phyloP scores from a whole-genome alignment of 1,140 invertebrate genomes.

The Eriosoma lanigerum region DNA sequence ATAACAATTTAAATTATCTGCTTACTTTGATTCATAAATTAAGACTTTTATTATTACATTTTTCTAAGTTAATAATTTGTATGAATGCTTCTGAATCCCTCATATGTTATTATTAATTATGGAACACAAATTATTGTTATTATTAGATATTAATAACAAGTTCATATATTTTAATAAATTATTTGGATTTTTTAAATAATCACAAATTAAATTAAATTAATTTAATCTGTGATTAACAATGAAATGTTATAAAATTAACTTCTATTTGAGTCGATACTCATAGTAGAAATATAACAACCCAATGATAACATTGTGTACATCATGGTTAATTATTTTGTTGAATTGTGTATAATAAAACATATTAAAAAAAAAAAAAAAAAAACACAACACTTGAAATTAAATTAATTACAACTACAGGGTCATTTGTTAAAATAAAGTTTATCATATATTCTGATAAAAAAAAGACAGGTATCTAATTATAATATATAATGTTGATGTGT shows the following conservation, averaged over 20 bases:
- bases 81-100: conserved; percentile 46
- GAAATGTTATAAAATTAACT: conserved; percentile 9
- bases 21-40: not conserved
- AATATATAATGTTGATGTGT: not conserved
- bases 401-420: not conserved
- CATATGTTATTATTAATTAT: conserved; percentile 38
- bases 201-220: no score
- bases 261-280: not conserved
- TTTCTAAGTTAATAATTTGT: not conserved
- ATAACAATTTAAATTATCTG: not conserved
- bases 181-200: conserved; percentile 26
- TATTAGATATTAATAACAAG: not conserved
- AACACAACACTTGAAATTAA: conserved; percentile 4
- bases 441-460: not conserved
- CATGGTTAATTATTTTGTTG: conserved; percentile 29
- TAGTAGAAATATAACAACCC: conserved; percentile 7
- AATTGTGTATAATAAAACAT: conserved; percentile 45
- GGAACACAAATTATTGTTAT: conserved; percentile 26
- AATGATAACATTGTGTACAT: conserved; percentile 5
- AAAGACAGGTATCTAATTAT: not conserved
- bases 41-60: not conserved
- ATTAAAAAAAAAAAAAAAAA: conserved; percentile 17
- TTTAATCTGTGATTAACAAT: not conserved
- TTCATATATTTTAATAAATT: conserved; percentile 23
- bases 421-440: not conserved